These are phyloP conservation scores for Lycorma delicatula DNA, from an alignment of 1,140 invertebrate genomes.

Conservation along the genomic window DNA sequence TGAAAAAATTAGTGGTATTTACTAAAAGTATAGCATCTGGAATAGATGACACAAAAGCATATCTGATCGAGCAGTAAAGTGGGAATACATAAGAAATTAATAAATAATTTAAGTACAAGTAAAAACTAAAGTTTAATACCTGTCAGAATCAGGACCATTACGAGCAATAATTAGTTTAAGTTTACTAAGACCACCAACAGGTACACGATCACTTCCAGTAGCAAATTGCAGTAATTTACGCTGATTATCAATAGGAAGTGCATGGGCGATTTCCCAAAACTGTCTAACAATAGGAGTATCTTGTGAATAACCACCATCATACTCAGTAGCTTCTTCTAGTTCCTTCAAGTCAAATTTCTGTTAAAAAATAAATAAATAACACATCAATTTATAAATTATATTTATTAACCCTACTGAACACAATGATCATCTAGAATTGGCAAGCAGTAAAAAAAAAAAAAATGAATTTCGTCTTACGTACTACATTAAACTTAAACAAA, in stretches of 20 bases:
- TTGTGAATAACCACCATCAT: constrained; percentile 82
- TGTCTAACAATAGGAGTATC: constrained; percentile 76
- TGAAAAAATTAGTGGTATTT: too few relatives aligned
- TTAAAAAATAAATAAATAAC: constrained; percentile 30
- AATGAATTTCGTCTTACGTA: too few relatives aligned
- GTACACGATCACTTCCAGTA: constrained; percentile 86
- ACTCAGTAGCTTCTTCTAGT: constrained; percentile 82
- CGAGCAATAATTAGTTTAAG: constrained; percentile 75
- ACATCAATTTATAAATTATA: not conserved
- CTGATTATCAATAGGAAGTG: constrained; percentile 71
- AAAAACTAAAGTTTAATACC: too few relatives aligned
- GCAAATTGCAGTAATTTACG: constrained; percentile 87
- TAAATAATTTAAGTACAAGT: too few relatives aligned
- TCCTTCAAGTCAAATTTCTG: constrained; percentile 81
- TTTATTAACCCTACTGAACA: too few relatives aligned
- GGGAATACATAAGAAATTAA: too few relatives aligned
- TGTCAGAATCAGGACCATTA: constrained; percentile 68
- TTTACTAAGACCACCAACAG: constrained; percentile 83
- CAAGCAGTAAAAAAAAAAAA: too few relatives aligned
- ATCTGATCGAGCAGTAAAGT: too few relatives aligned
- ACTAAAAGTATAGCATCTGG: too few relatives aligned
- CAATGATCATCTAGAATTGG: too few relatives aligned
- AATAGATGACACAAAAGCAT: too few relatives aligned
- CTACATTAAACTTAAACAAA: too few relatives aligned
- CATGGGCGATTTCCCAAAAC: constrained; percentile 94